Percentiles rank a stretch among this genome's conserved stretches.
Conservation (phyloP, 2,797 vertebrate species). For the Rhinoraja longicauda region DNA sequence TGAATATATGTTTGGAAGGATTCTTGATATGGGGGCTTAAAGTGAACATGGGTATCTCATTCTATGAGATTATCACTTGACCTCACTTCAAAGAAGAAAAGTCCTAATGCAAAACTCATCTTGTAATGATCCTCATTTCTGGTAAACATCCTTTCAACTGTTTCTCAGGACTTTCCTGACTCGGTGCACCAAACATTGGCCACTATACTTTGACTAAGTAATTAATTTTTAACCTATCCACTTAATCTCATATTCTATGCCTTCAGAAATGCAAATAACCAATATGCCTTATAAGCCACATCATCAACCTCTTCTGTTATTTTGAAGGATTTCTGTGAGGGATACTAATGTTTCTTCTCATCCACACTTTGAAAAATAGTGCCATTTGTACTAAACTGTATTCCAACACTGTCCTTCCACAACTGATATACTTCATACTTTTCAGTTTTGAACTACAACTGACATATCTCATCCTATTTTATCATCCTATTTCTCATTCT, state of each 20-base stretch:
- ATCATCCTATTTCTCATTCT: background rate
- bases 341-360: background rate
- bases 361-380: background rate
- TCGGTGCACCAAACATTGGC: background rate
- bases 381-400: background rate
- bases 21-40: too few species aligned
- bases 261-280: background rate
- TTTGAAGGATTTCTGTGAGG: background rate
- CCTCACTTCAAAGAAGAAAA: background rate
- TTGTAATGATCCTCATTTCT: background rate
- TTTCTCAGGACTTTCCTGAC: background rate
- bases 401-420: background rate
- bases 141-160: background rate
- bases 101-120: background rate
- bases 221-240: background rate
- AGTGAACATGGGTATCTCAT: too few species aligned
- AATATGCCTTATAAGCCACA: background rate
- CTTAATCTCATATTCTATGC: background rate
- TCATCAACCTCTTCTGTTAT: background rate
- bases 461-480: background rate
- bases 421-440: background rate
- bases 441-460: background rate
- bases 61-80: background rate
- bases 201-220: background rate
- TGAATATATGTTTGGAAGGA: too few species aligned